phyloP scores from a whole-genome alignment of 2,888 invertebrate species.

The Euplexia lucipara region DNA sequence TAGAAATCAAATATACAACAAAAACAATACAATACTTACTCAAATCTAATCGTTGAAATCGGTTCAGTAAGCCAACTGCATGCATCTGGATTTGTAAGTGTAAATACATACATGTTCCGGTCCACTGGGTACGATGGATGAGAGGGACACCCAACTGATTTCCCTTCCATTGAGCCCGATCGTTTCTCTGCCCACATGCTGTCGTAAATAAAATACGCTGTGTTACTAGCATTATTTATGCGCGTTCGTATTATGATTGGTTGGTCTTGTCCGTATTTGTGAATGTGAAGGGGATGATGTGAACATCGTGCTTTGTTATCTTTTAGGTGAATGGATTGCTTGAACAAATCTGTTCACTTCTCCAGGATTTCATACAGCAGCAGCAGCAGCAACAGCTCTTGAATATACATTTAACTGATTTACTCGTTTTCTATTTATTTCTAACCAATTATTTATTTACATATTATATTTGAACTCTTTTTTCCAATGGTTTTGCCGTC shows the following conservation, averaged over 20 bases:
- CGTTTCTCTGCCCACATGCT: slow-evolving; percentile 54
- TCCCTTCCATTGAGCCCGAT: slow-evolving; percentile 76
- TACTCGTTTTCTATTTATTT: no score
- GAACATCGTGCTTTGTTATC: neutral
- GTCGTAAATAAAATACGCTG: slow-evolving; percentile 59
- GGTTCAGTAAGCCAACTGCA: slow-evolving; percentile 34
- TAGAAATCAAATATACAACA: no score
- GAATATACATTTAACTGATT: no score
- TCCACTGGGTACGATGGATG: slow-evolving; percentile 80
- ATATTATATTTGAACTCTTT: no score
- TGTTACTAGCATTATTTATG: slow-evolving; percentile 54
- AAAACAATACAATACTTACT: neutral
- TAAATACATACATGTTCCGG: slow-evolving; percentile 80
- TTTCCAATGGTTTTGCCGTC: no score
- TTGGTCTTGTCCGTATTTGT: slow-evolving; percentile 4
- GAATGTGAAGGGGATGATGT: neutral
- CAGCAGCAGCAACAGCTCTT: no score
- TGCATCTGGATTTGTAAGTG: slow-evolving; percentile 74
- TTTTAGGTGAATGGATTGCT: neutral
- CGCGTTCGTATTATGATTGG: slow-evolving; percentile 1
- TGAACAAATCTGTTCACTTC: neutral
- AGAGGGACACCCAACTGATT: slow-evolving; percentile 74
- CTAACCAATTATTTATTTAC: no score
- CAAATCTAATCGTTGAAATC: slow-evolving; percentile 18
- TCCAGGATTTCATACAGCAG: neutral